Base-by-base conservation (phyloP, 2,113 vertebrate genomes). In the Scomber scombrus region DNA sequence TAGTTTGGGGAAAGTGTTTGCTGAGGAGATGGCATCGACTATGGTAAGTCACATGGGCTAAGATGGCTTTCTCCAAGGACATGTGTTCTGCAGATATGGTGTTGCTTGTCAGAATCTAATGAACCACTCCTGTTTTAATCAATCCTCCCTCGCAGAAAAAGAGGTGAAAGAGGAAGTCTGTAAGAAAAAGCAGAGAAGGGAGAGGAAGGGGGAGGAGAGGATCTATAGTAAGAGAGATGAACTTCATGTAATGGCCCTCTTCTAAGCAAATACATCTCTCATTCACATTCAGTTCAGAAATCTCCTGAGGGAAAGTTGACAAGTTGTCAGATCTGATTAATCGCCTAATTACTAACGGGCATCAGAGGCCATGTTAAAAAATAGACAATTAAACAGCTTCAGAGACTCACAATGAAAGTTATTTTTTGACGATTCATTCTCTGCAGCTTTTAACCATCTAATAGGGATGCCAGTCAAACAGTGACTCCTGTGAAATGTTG, bases 51-150 rank as follows among this genome's bases (percentile, higher is more conserved):
- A 71, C 87, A 49, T 71, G 81, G 73, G 77, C 77, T 50, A 16
- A 40, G 74, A 43, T 49, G n/a, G 86, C 71, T 81, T 75, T 43
- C 76, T 85, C 82, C 80, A 71, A 91, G 88, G 89, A 90, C 90
- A 26, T 26, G 65, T 76, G 85, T 85, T 89, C 81, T 71, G 75
- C 86, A 88, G 87, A 90, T 81, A 81, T 78, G 79, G 82, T 75
- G 92, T 90, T 80, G 65, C 88, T 85, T 87, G 91, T 91, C 88
- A 82, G 69, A 82, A 88, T 92, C 88, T 90, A 93, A 93, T 92
- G 87, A 93, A 88, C 65, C 76, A 12, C 83, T 85, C 80, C 72
- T 43, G 71, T 85, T 91, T 93, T 92, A 93, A 93, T 93, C 90
- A 86, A 75, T 87, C 81, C 61, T 75, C 23, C 13, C 60, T 15